Percentiles rank a stretch among this genome's conserved stretches.
Evolutionary conservation across 64 coral and sea anemone species (phyloP).

Genomic region (Dendrophyllia cribrosa): DNA sequence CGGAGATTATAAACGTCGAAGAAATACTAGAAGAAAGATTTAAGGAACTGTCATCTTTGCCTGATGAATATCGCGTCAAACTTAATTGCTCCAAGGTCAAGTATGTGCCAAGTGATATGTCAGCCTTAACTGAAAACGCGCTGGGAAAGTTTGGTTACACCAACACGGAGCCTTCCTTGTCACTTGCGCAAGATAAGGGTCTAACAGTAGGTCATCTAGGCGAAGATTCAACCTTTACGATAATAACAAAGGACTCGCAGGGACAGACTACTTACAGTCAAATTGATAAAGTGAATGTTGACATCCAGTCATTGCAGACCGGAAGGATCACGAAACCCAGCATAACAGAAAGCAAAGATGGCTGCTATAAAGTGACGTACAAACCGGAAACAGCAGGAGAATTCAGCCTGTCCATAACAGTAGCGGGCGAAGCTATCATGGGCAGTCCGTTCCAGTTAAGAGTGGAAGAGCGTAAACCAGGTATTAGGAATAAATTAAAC

Average conservation of each 20-base stretch:
- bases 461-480: too few species aligned
- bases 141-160: neutral
- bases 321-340: neutral
- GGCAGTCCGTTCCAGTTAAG: neutral
- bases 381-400: neutral
- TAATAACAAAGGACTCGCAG: neutral
- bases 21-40: too few species aligned
- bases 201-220: neutral
- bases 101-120: neutral
- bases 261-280: neutral
- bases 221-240: neutral
- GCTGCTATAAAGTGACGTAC: neutral
- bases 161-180: neutral
- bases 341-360: neutral
- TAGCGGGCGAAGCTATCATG: neutral
- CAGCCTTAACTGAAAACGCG: neutral
- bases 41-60: too few species aligned
- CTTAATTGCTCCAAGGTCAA: too few species aligned
- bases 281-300: neutral
- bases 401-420: neutral
- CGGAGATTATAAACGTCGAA: too few species aligned
- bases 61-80: too few species aligned
- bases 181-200: neutral
- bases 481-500: too few species aligned
- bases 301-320: neutral